phyloP scores from a whole-genome alignment of 2,113 vertebrate genomes.

The Lasiurus cinereus region DNA sequence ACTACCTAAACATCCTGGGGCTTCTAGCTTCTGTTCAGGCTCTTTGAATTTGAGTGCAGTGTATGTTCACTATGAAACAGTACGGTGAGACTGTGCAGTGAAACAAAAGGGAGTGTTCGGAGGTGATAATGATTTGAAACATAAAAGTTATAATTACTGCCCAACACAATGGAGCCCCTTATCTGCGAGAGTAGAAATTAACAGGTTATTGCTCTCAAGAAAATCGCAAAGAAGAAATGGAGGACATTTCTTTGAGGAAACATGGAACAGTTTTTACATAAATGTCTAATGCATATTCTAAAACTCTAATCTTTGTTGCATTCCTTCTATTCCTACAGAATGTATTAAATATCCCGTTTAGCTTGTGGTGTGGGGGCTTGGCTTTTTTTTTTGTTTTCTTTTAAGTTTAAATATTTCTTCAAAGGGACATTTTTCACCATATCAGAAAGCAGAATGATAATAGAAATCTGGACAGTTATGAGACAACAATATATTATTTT shows the following conservation, averaged over 20 bases:
- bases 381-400: slow-evolving; percentile 2
- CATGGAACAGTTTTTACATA: slow-evolving; percentile 25
- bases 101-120: background rate
- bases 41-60: background rate
- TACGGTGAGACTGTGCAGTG: background rate
- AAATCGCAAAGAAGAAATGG: background rate
- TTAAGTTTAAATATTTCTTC: slow-evolving; percentile 28
- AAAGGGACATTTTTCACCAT: slow-evolving; percentile 13
- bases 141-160: background rate
- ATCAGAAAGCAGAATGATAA: slow-evolving; percentile 11
- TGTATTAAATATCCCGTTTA: slow-evolving; percentile 69
- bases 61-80: slow-evolving; percentile 15
- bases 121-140: background rate
- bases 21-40: background rate
- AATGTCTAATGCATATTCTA: background rate
- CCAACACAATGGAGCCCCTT: background rate
- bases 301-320: slow-evolving; percentile 41
- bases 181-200: background rate
- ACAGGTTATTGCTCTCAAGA: background rate
- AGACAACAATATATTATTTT: background rate
- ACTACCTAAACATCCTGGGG: background rate
- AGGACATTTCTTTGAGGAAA: slow-evolving; percentile 5
- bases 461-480: background rate
- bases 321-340: slow-evolving; percentile 47
- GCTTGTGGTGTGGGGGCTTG: background rate